phyloP scores from a whole-genome alignment of 2,888 invertebrate species.

The Drosophila tanythrix region DNA sequence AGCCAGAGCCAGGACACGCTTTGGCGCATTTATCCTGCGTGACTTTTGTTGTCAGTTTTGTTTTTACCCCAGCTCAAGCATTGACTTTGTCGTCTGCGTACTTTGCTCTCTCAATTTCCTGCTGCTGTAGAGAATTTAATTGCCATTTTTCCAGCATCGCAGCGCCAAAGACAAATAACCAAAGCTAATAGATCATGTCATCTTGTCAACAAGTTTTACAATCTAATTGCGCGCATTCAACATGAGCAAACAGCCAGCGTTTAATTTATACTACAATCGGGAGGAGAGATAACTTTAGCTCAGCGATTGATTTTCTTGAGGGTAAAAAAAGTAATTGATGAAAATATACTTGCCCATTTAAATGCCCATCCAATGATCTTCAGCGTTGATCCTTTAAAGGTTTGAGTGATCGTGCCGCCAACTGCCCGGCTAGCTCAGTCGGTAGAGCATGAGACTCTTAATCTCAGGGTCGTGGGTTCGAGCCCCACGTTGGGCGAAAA shows the following conservation, averaged over 20 bases:
- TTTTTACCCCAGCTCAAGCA: conserved; percentile 9
- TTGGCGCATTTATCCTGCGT: conserved; percentile 59
- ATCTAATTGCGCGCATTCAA: conserved; percentile 70
- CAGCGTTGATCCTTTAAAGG: neutral
- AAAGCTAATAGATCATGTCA: conserved; percentile 78
- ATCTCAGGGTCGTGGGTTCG: conserved; percentile 81
- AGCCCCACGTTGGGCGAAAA: conserved; percentile 78
- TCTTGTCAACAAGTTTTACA: conserved; percentile 75
- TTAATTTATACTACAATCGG: conserved; percentile 35
- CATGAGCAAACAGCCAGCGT: conserved; percentile 42
- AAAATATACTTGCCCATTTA: neutral
- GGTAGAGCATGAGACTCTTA: conserved; percentile 80
- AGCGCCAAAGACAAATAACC: conserved; percentile 70
- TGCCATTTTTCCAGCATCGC: conserved; percentile 64
- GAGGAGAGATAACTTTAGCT: neutral
- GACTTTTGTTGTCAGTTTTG: conserved; percentile 62
- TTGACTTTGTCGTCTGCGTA: conserved; percentile 48
- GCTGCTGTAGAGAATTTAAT: conserved; percentile 67
- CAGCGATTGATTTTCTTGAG: neutral
- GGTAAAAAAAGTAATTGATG: neutral
- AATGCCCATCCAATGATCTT: neutral
- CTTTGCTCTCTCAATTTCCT: conserved; percentile 49
- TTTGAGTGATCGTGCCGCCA: accelerated
- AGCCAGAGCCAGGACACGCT: conserved; percentile 28
- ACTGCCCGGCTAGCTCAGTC: conserved; percentile 78